phyloP scores from a whole-genome alignment of 2,113 vertebrate genomes.

The Engystomops pustulosus region DNA sequence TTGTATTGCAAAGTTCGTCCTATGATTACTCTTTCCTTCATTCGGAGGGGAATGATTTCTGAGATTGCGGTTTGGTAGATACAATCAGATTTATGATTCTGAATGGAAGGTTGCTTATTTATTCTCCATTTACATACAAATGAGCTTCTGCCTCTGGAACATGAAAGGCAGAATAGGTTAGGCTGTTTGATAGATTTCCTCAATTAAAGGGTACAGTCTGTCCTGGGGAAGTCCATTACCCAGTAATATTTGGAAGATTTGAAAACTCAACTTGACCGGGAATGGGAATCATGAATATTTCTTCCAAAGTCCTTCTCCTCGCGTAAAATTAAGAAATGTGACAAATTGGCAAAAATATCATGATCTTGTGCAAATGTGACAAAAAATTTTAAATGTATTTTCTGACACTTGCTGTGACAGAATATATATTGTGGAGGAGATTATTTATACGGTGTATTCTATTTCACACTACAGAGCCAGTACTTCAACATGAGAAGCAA shows the following conservation, averaged over 20 bases:
- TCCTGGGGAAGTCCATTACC: slow-evolving; percentile 29
- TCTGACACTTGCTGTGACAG: background rate
- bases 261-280: slow-evolving; percentile 14
- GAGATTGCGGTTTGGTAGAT: slow-evolving; percentile 65
- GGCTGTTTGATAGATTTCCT: slow-evolving; percentile 57
- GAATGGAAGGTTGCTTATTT: slow-evolving; percentile 62
- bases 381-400: slow-evolving; percentile 10
- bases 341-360: slow-evolving; percentile 4
- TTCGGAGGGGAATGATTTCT: slow-evolving; percentile 64
- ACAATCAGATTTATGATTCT: slow-evolving; percentile 65
- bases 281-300: slow-evolving; percentile 28
- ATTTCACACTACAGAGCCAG: background rate
- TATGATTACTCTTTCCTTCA: slow-evolving; percentile 65
- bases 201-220: slow-evolving; percentile 62
- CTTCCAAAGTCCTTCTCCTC: slow-evolving; percentile 1
- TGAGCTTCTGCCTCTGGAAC: slow-evolving; percentile 61
- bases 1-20: slow-evolving; percentile 70
- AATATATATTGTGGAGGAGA: background rate
- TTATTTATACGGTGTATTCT: background rate
- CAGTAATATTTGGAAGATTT: slow-evolving; percentile 29
- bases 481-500: background rate
- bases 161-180: slow-evolving; percentile 61
- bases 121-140: slow-evolving; percentile 62
- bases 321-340: slow-evolving; percentile 15
- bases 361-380: background rate